Percentiles rank a stretch among this genome's conserved stretches.
Conservation (phyloP, 2,113 vertebrate species). For the Arothron firmamentum region DNA sequence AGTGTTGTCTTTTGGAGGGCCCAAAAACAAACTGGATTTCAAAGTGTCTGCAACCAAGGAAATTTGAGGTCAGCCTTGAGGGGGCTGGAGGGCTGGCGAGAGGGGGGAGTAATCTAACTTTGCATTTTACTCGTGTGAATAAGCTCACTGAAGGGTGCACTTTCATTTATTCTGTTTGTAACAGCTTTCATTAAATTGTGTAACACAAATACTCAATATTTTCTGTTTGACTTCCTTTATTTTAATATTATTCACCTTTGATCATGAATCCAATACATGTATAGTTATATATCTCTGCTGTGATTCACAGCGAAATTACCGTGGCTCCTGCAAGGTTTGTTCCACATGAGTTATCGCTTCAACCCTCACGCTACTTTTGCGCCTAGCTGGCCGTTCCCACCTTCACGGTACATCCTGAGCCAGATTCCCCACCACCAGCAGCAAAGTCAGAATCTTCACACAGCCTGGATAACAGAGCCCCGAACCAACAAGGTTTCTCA, state of each 20-base stretch:
- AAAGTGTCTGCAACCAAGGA: constrained; percentile 60
- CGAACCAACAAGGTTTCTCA: no score
- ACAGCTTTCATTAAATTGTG: no score
- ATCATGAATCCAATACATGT: no score
- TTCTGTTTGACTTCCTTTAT: no score
- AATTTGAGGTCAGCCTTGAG: constrained; percentile 50
- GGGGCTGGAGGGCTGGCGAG: neutral
- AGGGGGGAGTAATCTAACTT: constrained; percentile 41
- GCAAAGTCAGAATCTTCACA: neutral
- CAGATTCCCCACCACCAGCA: constrained; percentile 32
- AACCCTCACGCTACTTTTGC: constrained; percentile 35
- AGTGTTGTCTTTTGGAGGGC: constrained; percentile 54
- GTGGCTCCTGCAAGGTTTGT: constrained; percentile 1
- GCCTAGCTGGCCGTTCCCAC: constrained; percentile 43
- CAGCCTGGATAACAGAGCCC: no score
- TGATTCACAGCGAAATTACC: constrained; percentile 1
- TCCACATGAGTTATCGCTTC: neutral
- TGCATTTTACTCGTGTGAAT: constrained; percentile 39
- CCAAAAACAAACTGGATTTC: constrained; percentile 64
- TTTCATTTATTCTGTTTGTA: neutral
- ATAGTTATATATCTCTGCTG: no score
- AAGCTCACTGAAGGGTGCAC: constrained; percentile 7
- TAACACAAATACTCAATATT: no score
- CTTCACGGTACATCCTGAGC: constrained; percentile 35
- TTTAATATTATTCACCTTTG: no score